Conservation (phyloP, 2,888 invertebrate species). For the Drosophila histrio region DNA sequence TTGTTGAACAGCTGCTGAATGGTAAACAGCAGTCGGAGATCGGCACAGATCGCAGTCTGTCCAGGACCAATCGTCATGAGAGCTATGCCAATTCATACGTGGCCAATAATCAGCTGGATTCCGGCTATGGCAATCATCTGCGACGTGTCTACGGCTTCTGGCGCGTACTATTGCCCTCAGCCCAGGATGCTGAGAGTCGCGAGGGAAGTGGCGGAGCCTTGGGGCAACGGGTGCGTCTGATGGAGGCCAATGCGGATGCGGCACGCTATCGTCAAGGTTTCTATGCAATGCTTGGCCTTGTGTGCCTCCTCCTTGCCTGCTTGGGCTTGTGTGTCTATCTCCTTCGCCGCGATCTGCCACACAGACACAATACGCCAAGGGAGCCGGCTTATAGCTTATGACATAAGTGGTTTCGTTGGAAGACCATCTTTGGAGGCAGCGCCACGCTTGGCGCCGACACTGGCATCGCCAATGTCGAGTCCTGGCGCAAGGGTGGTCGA, state of each 20-base stretch:
- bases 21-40: slow-evolving; percentile 37
- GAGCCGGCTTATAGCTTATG: slow-evolving; percentile 77
- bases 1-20: slow-evolving; percentile 79
- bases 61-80: slow-evolving; percentile 76
- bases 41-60: slow-evolving; percentile 50
- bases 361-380: slow-evolving; percentile 49
- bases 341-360: slow-evolving; percentile 77
- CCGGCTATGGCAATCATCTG: slow-evolving; percentile 79
- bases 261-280: slow-evolving; percentile 84
- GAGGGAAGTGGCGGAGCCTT: slow-evolving; percentile 52
- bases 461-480: slow-evolving; percentile 67
- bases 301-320: slow-evolving; percentile 80
- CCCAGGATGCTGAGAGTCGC: slow-evolving; percentile 48
- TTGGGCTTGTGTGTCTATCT: slow-evolving; percentile 83
- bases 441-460: slow-evolving; percentile 43
- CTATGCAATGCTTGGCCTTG: slow-evolving; percentile 82
- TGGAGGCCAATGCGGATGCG: slow-evolving; percentile 82
- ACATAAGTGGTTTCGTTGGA: slow-evolving; percentile 83
- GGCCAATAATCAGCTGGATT: slow-evolving; percentile 70
- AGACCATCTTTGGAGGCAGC: slow-evolving; percentile 74
- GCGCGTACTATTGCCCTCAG: slow-evolving; percentile 81
- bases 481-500: slow-evolving; percentile 74
- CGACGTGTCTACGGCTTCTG: slow-evolving; percentile 83
- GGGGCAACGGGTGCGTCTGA: slow-evolving; percentile 68
- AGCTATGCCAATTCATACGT: slow-evolving; percentile 55